Evolutionary conservation across 2,113 vertebrate genomes (phyloP), one percentile per base, ranked within the genome.

Genomic region (Corydoras sp.): DNA sequence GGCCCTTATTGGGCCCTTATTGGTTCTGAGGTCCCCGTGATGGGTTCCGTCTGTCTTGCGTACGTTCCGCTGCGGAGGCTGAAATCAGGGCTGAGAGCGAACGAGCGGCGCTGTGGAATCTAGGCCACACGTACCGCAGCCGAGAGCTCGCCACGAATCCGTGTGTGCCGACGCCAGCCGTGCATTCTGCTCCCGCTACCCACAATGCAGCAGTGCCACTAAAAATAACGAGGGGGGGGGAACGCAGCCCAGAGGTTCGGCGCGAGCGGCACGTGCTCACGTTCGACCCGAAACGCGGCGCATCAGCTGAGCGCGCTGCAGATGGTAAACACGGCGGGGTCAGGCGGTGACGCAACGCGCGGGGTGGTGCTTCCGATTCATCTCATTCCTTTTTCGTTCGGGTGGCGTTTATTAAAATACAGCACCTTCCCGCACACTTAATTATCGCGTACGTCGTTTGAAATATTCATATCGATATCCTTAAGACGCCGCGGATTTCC

Each of bases 201-300:
- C 80, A 81, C 56, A 79, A 79, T 81, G 74, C 80, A 81, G 59
- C 10, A 61, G 49, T 65, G 76, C 58, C 76, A 76, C 71, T 79
- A 79, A 74, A 81, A 79, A 79, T 79, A 81, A 76, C 65, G 32
- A 68, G 71, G 68, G 2, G 18, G 74, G 71, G 71, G 10, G 76
- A 72, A 73, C 73, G 72, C 76, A 70, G 73, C 51, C 30, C 70
- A 69, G 65, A 66, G 66, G 72, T 73, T 75, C 76, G 49, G 54
- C 5, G 68, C 51, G 73, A 77, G 65, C 43, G 60, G 69, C 58
- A 14, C 30, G 35, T 48, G 48, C 53, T 60, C 31, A 54, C n/a
- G 72, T 73, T 53, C 69, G 71, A 77, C 77, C 80, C 76, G 70
- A 49, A 74, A 74, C 73, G 64, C 62, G 65, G 60, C 4, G 49